These are phyloP conservation scores for Indicator maculatus DNA, from an alignment of 2,113 vertebrate genomes.

Conservation along the genomic window DNA sequence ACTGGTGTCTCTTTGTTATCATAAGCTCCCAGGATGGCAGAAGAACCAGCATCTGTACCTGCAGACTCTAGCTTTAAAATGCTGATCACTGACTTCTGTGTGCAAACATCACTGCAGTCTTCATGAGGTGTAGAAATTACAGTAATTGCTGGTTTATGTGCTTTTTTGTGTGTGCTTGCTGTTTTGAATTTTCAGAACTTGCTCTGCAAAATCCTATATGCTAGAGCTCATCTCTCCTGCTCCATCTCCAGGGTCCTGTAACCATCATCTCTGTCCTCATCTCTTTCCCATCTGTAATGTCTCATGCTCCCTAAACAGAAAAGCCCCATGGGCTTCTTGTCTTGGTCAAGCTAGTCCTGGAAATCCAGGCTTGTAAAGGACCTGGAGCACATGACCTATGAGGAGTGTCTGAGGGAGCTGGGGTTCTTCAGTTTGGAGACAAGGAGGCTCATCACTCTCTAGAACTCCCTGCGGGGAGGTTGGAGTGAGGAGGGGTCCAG, in stretches of 20 bases:
- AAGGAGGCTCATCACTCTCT: too few relatives aligned
- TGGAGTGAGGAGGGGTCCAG: too few relatives aligned
- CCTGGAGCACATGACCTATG: too few relatives aligned
- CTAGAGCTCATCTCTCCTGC: neutral
- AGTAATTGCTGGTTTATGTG: neutral
- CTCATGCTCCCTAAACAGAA: neutral
- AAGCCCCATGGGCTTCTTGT: neutral
- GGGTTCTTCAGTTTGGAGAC: too few relatives aligned
- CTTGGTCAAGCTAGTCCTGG: neutral
- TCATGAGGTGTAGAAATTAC: neutral
- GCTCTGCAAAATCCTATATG: neutral
- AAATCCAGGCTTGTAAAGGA: neutral
- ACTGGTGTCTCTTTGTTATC: accelerated
- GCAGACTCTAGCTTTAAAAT: neutral
- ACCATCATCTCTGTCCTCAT: neutral
- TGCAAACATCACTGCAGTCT: neutral
- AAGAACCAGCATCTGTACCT: accelerated
- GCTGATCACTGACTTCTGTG: neutral
- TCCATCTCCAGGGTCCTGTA: neutral
- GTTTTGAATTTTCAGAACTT: neutral
- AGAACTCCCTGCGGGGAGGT: too few relatives aligned
- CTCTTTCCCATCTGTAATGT: neutral
- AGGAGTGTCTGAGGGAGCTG: too few relatives aligned
- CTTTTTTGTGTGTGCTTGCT: neutral
- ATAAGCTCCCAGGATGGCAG: neutral